These are phyloP conservation scores for Orthosia cruda DNA, from an alignment of 2,888 invertebrate species.

Conservation along the genomic window DNA sequence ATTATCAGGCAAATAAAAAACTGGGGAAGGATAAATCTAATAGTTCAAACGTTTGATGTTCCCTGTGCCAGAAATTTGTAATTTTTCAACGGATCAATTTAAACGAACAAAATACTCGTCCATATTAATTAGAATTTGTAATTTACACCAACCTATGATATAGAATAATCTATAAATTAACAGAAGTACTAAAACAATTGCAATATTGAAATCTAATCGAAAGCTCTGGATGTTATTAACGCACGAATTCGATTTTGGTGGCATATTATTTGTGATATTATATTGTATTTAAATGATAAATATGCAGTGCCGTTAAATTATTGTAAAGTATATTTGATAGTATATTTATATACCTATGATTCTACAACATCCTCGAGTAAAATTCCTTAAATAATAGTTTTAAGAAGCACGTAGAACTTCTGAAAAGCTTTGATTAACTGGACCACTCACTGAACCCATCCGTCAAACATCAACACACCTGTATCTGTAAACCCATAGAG, in stretches of 20 bases:
- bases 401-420: background rate
- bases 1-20: no score
- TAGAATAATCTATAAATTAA: conserved; percentile 23
- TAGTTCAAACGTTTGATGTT: background rate
- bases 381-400: no score
- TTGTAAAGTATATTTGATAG: background rate
- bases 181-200: conserved; percentile 33
- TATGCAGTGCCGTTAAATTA: background rate
- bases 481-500: conserved; percentile 3
- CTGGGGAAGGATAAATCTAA: no score
- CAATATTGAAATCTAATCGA: conserved; percentile 36
- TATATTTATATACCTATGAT: no score
- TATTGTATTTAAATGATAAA: conserved; percentile 27
- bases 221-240: conserved; percentile 42
- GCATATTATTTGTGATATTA: conserved; percentile 26
- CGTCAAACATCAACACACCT: conserved; percentile 15
- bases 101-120: background rate
- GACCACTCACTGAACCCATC: conserved; percentile 17
- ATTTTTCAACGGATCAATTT: conserved; percentile 5
- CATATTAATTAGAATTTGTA: conserved; percentile 37
- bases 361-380: no score
- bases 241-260: conserved; percentile 35
- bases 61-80: background rate
- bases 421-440: conserved; percentile 5
- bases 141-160: conserved; percentile 23